These are phyloP conservation scores for Festucalex cinctus DNA, from an alignment of 2,113 vertebrate species.

Conservation along the genomic window DNA sequence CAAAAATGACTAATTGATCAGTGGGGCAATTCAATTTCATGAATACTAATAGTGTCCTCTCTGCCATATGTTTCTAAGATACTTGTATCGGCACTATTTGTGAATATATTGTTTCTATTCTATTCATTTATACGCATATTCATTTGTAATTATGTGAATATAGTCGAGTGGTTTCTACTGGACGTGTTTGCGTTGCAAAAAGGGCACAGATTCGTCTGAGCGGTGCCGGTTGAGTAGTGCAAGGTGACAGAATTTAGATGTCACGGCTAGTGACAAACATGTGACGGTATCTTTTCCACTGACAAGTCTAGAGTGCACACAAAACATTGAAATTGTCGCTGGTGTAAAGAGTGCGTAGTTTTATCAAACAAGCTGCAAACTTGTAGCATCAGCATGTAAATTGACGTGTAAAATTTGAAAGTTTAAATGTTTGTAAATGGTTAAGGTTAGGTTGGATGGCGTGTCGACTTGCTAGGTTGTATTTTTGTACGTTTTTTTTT, in stretches of 20 bases:
- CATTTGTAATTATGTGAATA: constrained; percentile 6
- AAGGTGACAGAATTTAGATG: constrained; percentile 25
- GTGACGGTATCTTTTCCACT: constrained; percentile 27
- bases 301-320: not conserved
- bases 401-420: not conserved
- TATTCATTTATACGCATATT: too few relatives aligned
- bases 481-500: too few relatives aligned
- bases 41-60: too few relatives aligned
- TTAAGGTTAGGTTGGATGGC: too few relatives aligned
- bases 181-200: not conserved
- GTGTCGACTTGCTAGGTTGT: too few relatives aligned
- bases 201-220: not conserved
- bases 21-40: too few relatives aligned
- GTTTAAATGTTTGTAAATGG: not conserved
- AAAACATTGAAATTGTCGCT: not conserved
- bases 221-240: constrained; percentile 1
- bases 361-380: not conserved
- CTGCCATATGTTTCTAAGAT: too few relatives aligned
- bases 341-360: not conserved
- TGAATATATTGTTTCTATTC: too few relatives aligned
- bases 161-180: constrained; percentile 20
- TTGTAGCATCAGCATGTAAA: not conserved
- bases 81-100: too few relatives aligned
- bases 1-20: too few relatives aligned
- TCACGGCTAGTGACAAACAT: constrained; percentile 33